A percentile compares a stretch with the other conserved stretches of the same genome.
Conservation (phyloP, 2,888 invertebrate genomes). For the Chloromyia formosa region DNA sequence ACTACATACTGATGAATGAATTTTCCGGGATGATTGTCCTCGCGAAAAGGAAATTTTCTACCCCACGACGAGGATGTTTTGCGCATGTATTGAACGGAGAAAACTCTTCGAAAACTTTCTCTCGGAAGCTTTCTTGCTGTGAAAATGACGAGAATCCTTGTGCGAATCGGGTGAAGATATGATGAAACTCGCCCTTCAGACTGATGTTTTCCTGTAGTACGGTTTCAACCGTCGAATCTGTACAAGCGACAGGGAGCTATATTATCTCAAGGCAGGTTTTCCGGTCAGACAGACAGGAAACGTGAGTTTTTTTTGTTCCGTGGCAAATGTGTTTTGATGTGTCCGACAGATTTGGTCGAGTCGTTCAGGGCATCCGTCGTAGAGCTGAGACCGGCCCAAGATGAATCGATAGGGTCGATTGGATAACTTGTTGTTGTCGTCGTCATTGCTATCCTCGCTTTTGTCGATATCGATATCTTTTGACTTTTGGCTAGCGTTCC, state of each 20-base stretch:
- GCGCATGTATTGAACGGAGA: slow-evolving; percentile 6
- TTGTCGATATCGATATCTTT: slow-evolving; percentile 29
- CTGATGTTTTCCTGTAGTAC: slow-evolving; percentile 45
- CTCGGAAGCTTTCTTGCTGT: neutral
- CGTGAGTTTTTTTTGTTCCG: neutral
- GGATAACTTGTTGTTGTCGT: slow-evolving; percentile 15
- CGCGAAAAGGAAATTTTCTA: neutral
- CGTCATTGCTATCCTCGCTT: no score
- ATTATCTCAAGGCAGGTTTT: slow-evolving; percentile 2
- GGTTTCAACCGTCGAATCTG: slow-evolving; percentile 46
- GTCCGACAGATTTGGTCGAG: slow-evolving; percentile 30
- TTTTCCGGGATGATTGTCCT: neutral
- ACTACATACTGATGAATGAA: slow-evolving; percentile 33
- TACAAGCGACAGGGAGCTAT: slow-evolving; percentile 23
- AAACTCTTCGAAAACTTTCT: slow-evolving; percentile 12
- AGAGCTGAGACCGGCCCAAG: slow-evolving; percentile 23
- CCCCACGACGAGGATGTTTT: neutral
- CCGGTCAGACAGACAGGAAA: slow-evolving; percentile 18
- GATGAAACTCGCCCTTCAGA: neutral
- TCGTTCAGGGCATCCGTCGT: slow-evolving; percentile 1
- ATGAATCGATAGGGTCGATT: slow-evolving; percentile 35
- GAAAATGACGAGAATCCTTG: slow-evolving; percentile 45
- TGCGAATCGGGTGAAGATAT: slow-evolving; percentile 23
- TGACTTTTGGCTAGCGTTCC: slow-evolving; percentile 16
- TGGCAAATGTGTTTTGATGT: slow-evolving; percentile 9